These are phyloP conservation scores for Artibeus lituratus DNA, from an alignment of 2,797 vertebrate species.

Conservation along the genomic window DNA sequence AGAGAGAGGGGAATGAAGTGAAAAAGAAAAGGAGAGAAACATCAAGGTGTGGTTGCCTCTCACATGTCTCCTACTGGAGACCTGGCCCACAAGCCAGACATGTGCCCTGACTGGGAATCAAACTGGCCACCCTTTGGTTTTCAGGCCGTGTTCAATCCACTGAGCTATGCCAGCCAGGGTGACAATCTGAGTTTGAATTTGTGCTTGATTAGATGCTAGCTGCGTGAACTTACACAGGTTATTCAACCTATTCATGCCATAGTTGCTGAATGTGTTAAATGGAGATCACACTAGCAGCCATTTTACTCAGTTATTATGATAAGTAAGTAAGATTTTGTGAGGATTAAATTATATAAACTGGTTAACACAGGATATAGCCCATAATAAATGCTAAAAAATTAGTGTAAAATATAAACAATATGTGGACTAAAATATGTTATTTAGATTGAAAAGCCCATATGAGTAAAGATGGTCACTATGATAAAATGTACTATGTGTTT, in stretches of 20 bases:
- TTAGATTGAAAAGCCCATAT: neutral
- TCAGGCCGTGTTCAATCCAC: no score
- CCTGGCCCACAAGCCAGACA: no score
- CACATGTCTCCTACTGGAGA: no score
- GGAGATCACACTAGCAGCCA: neutral
- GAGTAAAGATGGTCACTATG: neutral
- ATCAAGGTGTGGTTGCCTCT: no score
- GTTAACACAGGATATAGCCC: neutral
- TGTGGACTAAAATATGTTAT: neutral
- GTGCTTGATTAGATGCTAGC: neutral
- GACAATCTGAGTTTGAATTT: neutral
- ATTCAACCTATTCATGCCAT: neutral
- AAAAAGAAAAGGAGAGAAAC: no score
- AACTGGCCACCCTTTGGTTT: no score
- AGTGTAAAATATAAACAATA: neutral
- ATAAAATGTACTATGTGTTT: neutral
- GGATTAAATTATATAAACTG: neutral
- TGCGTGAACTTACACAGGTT: neutral
- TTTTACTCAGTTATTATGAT: neutral
- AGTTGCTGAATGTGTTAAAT: neutral
- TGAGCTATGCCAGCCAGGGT: no score
- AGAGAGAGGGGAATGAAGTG: no score
- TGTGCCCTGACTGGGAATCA: no score
- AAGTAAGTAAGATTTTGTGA: neutral
- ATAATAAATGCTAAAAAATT: neutral